These are phyloP conservation scores for Daphoenositta chrysoptera DNA, from an alignment of 2,113 vertebrate genomes.

Conservation along the genomic window DNA sequence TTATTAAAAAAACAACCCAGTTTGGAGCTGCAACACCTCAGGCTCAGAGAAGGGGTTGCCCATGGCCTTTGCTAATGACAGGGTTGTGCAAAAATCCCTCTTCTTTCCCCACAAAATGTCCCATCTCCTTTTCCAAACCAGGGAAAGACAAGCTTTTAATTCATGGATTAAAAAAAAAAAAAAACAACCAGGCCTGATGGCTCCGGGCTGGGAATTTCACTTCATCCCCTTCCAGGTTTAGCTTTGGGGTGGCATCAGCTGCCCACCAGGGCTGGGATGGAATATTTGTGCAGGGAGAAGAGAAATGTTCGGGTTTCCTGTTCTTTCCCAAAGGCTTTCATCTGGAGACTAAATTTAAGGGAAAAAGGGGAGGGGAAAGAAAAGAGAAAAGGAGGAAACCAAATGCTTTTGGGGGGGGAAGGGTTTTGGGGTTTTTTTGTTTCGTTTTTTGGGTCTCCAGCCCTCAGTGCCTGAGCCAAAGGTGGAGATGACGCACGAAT, in stretches of 20 bases:
- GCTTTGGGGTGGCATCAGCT: constrained; percentile 43
- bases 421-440: not conserved
- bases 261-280: not conserved
- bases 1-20: not conserved
- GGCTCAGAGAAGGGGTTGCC: not conserved
- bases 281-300: constrained; percentile 23
- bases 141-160: constrained; percentile 50
- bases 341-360: constrained; percentile 23
- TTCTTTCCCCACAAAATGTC: constrained; percentile 36
- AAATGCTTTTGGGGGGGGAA: not conserved
- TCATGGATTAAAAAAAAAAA: not conserved
- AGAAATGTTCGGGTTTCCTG: constrained; percentile 46
- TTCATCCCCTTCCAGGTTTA: constrained; percentile 54
- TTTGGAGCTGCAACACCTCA: not conserved
- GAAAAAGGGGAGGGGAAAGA: not conserved
- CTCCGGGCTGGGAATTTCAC: constrained; percentile 6
- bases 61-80: constrained; percentile 8
- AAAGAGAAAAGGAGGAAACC: not conserved
- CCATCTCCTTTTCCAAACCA: constrained; percentile 55
- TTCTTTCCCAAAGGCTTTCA: constrained; percentile 30
- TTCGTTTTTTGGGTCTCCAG: not conserved
- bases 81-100: not conserved
- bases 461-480: not conserved
- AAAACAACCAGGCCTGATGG: not conserved
- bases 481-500: not conserved